These are phyloP conservation scores for Drosophila leonis DNA, from an alignment of 2,888 invertebrate genomes.

Conservation along the genomic window DNA sequence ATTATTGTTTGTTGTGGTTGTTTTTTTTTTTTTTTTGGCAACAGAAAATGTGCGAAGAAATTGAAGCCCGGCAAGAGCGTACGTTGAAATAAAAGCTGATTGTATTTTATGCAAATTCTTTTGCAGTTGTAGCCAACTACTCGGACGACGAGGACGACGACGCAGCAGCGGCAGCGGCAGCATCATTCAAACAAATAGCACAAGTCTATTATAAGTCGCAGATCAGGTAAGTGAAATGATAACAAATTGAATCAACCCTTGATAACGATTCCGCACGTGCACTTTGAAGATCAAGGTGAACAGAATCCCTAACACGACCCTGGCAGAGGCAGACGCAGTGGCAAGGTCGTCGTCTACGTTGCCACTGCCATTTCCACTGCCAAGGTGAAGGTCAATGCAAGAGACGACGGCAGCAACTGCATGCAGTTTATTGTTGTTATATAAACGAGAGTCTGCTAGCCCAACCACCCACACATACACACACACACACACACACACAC, in stretches of 20 bases:
- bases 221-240: constrained; percentile 49
- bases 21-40: constrained; percentile 29
- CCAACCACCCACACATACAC: constrained; percentile 13
- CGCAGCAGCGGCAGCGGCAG: background rate
- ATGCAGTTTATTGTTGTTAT: constrained; percentile 74
- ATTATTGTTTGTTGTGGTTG: constrained; percentile 28
- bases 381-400: constrained; percentile 78
- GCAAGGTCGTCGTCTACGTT: constrained; percentile 43
- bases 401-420: constrained; percentile 29
- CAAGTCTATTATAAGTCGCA: background rate
- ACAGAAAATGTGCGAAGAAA: constrained; percentile 43
- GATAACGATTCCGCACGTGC: constrained; percentile 17
- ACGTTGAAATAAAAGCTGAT: constrained; percentile 51
- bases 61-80: constrained; percentile 58
- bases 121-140: constrained; percentile 37
- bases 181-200: constrained; percentile 4
- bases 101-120: constrained; percentile 71
- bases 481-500: background rate
- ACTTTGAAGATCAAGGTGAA: constrained; percentile 66
- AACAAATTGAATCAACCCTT: constrained; percentile 4
- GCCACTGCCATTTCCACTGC: constrained; percentile 51
- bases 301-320: constrained; percentile 20
- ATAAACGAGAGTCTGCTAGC: constrained; percentile 55
- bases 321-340: constrained; percentile 15
- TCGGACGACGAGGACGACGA: background rate